Base-by-base conservation (phyloP, 2,113 vertebrate genomes). In the Coptodon rendalli region DNA sequence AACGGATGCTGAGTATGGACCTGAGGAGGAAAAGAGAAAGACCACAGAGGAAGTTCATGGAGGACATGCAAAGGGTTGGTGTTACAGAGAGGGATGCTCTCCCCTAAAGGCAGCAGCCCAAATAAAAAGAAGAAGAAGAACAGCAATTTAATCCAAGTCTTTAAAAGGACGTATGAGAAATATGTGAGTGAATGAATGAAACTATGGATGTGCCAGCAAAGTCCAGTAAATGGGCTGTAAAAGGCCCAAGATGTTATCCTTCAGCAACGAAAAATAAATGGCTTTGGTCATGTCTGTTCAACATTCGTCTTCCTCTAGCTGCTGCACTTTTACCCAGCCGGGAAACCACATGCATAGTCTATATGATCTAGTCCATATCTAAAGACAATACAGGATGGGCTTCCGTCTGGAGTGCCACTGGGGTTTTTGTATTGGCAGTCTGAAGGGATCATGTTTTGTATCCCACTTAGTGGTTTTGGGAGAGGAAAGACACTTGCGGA, bases 331-430 rank as follows among this genome's bases (percentile, higher is more conserved):
- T 27, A 73, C 40, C 13, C 68, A 48, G 40, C 14, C 1, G 4
- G 22, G 27, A 52, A 78, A 78, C 93, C 93, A 82, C 86, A 91
- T 86, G 87, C 84, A 27, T 81, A 76, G 53, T 84, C 81, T 52
- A 81, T 86, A 87, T 12, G 82, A 89, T 90, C 38, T 54, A 63
- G 71, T 66, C 71, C 89, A 87, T 93, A 90, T 92, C 92, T 91
- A 84, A 90, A 93, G 83, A 90, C 92, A 93, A 93, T 90, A 94
- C 84, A 88, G 83, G 19, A 79, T 24, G 29, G 79, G 81, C 66
- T 40, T 57, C 81, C 13, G 36, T 54, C 84, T 43, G 63, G 2
- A 87, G 90, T 43, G 45, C 84, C 87, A 81, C 8, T 29, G 31
- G 73, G 78, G 61, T 40, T 85, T 86, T 85, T 89, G 89, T 34